Evolutionary conservation across 2,113 vertebrate genomes (phyloP).

Genomic region (Epinephelus moara): DNA sequence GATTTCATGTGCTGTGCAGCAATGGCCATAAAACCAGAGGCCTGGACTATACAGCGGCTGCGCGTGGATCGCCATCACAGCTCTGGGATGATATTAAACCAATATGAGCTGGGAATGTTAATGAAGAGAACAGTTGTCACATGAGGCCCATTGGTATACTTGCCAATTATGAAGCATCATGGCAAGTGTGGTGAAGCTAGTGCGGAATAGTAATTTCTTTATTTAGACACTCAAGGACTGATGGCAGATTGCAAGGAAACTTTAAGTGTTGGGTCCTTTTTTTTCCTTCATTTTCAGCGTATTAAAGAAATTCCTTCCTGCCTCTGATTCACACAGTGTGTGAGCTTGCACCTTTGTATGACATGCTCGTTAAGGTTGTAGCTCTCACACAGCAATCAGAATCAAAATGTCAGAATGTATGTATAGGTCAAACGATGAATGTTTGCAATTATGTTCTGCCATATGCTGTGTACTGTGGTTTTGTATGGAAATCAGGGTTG

Average conservation of each 20-base stretch:
- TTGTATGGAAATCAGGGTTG: background rate
- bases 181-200: constrained; percentile 34
- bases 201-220: constrained; percentile 60
- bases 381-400: background rate
- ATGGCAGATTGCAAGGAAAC: constrained; percentile 24
- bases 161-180: constrained; percentile 66
- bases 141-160: constrained; percentile 8
- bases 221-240: constrained; percentile 54
- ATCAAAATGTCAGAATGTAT: constrained; percentile 45
- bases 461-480: constrained; percentile 8
- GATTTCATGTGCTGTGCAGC: constrained; percentile 69
- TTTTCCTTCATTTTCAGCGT: background rate
- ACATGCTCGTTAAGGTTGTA: constrained; percentile 6
- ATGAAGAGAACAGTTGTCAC: constrained; percentile 71
- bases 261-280: constrained; percentile 9
- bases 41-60: constrained; percentile 44
- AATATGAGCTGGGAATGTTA: constrained; percentile 54
- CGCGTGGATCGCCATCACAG: constrained; percentile 30
- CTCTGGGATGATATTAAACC: constrained; percentile 52
- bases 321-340: background rate
- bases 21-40: constrained; percentile 56
- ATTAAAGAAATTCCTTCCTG: background rate
- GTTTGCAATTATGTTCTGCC: constrained; percentile 38
- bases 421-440: constrained; percentile 42
- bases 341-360: background rate